phyloP scores from a whole-genome alignment of 2,888 invertebrate genomes.

The Drosophila yooni region DNA sequence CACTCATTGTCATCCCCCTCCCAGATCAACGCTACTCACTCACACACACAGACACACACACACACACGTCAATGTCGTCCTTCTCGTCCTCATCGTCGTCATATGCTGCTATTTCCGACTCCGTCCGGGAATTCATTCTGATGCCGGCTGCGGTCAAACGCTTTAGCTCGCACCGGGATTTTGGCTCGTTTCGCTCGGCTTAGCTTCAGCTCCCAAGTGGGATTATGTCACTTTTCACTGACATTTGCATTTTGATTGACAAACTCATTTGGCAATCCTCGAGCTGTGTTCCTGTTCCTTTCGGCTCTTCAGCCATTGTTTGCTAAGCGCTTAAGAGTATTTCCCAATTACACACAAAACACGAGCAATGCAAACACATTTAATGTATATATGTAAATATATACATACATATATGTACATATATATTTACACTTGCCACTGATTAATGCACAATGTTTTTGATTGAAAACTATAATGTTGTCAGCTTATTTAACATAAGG shows the following conservation, averaged over 20 bases:
- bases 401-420: background rate
- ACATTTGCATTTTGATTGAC: slow-evolving; percentile 84
- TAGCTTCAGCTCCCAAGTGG: slow-evolving; percentile 81
- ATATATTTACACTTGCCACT: slow-evolving; percentile 43
- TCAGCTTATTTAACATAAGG: slow-evolving; percentile 18
- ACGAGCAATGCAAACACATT: slow-evolving; percentile 37
- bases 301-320: slow-evolving; percentile 49
- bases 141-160: slow-evolving; percentile 80
- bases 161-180: slow-evolving; percentile 82
- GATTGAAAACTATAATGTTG: slow-evolving; percentile 3
- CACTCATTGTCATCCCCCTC: slow-evolving; percentile 21
- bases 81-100: slow-evolving; percentile 44
- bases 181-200: slow-evolving; percentile 70
- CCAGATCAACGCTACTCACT: background rate
- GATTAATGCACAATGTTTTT: slow-evolving; percentile 31
- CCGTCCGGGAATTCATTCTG: slow-evolving; percentile 62
- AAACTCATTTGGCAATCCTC: slow-evolving; percentile 74
- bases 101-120: slow-evolving; percentile 71
- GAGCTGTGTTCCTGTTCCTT: background rate
- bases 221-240: slow-evolving; percentile 83
- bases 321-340: slow-evolving; percentile 66
- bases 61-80: slow-evolving; percentile 41
- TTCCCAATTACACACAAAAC: slow-evolving; percentile 65
- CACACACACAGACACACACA: background rate
- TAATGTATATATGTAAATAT: slow-evolving; percentile 24